Base-by-base conservation (phyloP, 2,113 vertebrate genomes). In the Strix uralensis region DNA sequence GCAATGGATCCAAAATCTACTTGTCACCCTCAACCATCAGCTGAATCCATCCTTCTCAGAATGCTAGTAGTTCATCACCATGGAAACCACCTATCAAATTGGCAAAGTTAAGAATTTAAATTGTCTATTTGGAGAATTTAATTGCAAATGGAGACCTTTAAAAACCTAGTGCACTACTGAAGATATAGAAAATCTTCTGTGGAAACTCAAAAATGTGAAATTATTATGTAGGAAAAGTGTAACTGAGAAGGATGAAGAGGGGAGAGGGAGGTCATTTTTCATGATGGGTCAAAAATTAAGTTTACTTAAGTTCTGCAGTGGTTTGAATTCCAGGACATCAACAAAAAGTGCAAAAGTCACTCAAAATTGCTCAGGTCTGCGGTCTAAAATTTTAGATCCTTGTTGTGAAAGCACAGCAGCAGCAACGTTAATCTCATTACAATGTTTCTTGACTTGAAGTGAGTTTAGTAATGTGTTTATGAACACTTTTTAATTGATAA, bases 91-190 rank as follows among this genome's bases (percentile, higher is more conserved):
- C 71, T 84, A 93, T 77, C 30, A 90, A 74, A 89, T 25, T 92
- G 36, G 22, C n/a, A 75, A 86, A 81, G 75, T 34, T 88, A 70
- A 62, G 59, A 89, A 93, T 86, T 58, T 88, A 69, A 93, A 94
- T 94, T 94, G 61, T 94, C 74, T 94, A 36, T 89, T 88, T 86
- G 78, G 23, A 95, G 70, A 90, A 96, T 91, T 97, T 97, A 96
- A 94, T 90, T 97, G 90, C 82, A 94, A 90, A 91, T 81, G 47
- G 46, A 97, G 51, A 95, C 52, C 87, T 96, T 96, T 81, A 85
- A 95, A 95, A 90, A 34, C 49, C 20, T 66, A 87, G 5, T 62
- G 77, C 42, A 63, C 61, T 66, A 5, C 11, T 61, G 58, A 57
- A 82, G 51, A 58, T 54, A 38, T 0, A 85, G 21, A 70, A 90